phyloP scores from a whole-genome alignment of 2,113 vertebrate genomes.

The Pangasianodon hypophthalmus region DNA sequence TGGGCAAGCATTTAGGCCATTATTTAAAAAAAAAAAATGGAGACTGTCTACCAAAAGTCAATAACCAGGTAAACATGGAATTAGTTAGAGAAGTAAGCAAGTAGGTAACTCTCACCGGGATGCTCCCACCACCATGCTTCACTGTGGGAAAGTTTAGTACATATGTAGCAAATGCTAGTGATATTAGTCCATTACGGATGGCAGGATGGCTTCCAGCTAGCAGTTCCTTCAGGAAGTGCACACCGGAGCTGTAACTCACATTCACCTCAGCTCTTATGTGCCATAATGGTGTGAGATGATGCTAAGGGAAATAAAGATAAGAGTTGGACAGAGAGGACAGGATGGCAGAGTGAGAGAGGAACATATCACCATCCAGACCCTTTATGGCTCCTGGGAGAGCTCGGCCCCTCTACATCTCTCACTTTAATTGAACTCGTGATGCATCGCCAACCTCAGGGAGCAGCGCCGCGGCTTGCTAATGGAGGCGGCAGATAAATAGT shows the following conservation, averaged over 20 bases:
- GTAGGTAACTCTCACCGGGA: background rate
- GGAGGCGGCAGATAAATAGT: slow-evolving; percentile 41
- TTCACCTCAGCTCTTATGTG: slow-evolving; percentile 12
- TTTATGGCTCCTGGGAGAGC: slow-evolving; percentile 40
- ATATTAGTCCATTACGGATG: background rate
- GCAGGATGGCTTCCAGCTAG: background rate
- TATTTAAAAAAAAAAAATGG: background rate
- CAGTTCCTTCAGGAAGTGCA: background rate
- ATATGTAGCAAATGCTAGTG: background rate
- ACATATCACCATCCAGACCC: slow-evolving; percentile 24
- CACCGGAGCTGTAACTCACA: background rate
- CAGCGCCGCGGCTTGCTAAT: slow-evolving; percentile 29
- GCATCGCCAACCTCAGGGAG: slow-evolving; percentile 39
- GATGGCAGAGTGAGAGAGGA: slow-evolving; percentile 19
- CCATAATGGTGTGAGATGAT: slow-evolving; percentile 14
- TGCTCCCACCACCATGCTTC: slow-evolving; percentile 9
- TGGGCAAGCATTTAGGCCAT: background rate
- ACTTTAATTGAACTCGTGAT: slow-evolving; percentile 53
- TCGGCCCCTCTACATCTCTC: slow-evolving; percentile 45
- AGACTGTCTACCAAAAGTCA: background rate
- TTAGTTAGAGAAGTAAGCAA: background rate
- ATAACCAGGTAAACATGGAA: background rate
- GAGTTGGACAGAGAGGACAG: background rate
- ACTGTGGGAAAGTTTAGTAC: background rate
- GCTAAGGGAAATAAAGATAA: slow-evolving; percentile 17